Conservation (phyloP, 1,140 invertebrate genomes). For the Drosophila tsacasi region DNA sequence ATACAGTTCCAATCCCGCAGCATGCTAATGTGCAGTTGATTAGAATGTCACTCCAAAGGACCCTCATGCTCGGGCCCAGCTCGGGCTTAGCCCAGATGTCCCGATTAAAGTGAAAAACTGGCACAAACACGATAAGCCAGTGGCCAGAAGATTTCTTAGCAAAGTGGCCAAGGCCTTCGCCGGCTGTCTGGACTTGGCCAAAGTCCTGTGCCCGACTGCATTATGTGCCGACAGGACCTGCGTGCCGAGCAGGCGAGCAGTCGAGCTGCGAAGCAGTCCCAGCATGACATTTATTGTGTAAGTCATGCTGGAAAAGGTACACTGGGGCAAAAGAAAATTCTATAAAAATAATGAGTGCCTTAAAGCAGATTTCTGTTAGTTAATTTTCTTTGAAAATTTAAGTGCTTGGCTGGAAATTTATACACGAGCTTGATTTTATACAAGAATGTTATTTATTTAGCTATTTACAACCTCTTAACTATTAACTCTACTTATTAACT, state of each 20-base stretch:
- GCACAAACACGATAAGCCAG: conserved; percentile 61
- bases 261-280: conserved; percentile 1
- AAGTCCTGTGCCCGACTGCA: conserved; percentile 31
- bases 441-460: background rate
- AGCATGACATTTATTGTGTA: conserved; percentile 58
- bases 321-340: background rate
- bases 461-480: background rate
- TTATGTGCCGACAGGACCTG: conserved; percentile 60
- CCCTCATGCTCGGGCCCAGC: conserved; percentile 23
- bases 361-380: background rate
- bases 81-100: conserved; percentile 22
- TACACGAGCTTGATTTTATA: no score
- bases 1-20: conserved; percentile 38
- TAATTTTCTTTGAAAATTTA: background rate
- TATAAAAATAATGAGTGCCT: background rate
- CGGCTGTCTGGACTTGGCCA: conserved; percentile 23
- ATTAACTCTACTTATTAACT: background rate
- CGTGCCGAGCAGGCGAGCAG: conserved; percentile 21
- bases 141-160: conserved; percentile 38
- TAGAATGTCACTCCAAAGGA: conserved; percentile 75
- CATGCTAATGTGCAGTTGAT: conserved; percentile 81
- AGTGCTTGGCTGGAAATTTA: background rate
- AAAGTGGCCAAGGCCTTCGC: conserved; percentile 46
- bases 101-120: conserved; percentile 44
- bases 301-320: conserved; percentile 39